Evolutionary conservation across 1,140 invertebrate genomes (phyloP).

Genomic region (Zophobas atratus): DNA sequence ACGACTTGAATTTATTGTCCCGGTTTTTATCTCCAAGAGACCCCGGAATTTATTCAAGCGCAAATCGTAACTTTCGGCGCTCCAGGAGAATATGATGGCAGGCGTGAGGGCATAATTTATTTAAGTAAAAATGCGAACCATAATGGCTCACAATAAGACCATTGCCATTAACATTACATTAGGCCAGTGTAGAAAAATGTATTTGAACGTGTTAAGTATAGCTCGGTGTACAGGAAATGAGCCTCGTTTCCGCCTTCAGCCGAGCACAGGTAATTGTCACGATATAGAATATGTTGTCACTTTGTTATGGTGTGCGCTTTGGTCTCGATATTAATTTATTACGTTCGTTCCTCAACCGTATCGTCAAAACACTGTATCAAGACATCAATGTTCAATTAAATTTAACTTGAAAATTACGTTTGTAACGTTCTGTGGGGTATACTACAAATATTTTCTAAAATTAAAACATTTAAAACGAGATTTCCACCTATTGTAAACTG

Average conservation of each 20-base stretch:
- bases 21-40: constrained; percentile 53
- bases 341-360: neutral
- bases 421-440: too few relatives aligned
- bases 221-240: constrained; percentile 50
- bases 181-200: constrained; percentile 45
- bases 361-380: constrained; percentile 11
- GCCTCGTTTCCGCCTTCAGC: constrained; percentile 49
- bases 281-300: constrained; percentile 52
- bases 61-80: constrained; percentile 39
- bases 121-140: constrained; percentile 14
- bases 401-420: too few relatives aligned
- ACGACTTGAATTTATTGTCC: constrained; percentile 55
- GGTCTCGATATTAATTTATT: constrained; percentile 44
- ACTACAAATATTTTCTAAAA: too few relatives aligned
- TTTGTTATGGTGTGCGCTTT: constrained; percentile 45
- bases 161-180: constrained; percentile 49
- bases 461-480: too few relatives aligned
- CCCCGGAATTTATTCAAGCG: constrained; percentile 26
- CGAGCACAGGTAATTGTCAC: constrained; percentile 51
- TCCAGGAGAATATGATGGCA: constrained; percentile 8
- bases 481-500: too few relatives aligned
- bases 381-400: neutral
- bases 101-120: constrained; percentile 28
- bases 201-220: constrained; percentile 52
- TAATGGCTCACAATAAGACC: constrained; percentile 37